Conservation (phyloP, 2,888 invertebrate species). For the Scaptodrosophila latifasciaeformis region DNA sequence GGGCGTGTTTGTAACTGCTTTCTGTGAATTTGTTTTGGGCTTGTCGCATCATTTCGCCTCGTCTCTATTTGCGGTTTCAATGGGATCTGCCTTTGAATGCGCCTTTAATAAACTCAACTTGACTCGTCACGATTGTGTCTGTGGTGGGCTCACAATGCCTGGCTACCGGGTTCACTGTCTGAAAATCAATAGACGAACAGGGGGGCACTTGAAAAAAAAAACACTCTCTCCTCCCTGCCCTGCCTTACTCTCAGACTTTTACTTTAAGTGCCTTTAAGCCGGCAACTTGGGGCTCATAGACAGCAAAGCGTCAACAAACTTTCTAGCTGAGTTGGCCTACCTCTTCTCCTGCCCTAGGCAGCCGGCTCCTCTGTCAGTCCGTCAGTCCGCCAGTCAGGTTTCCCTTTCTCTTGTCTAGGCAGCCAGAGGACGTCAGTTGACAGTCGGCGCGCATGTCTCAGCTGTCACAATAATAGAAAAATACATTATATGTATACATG, state of each 20-base stretch:
- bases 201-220: not conserved
- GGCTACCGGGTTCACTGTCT: constrained; percentile 6
- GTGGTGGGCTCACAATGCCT: no score
- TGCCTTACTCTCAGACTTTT: not conserved
- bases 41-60: constrained; percentile 34
- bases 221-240: no score
- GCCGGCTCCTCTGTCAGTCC: no score
- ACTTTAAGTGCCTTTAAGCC: constrained; percentile 40
- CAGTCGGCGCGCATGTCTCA: constrained; percentile 17
- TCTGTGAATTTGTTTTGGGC: constrained; percentile 14
- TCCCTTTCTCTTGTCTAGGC: not conserved
- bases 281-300: constrained; percentile 21
- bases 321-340: no score
- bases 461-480: constrained; percentile 56
- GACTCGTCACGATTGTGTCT: no score
- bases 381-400: no score
- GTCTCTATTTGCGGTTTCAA: constrained; percentile 52
- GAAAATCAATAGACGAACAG: constrained; percentile 45
- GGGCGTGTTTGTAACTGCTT: constrained; percentile 41
- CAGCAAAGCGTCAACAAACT: constrained; percentile 7
- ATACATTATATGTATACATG: constrained; percentile 25
- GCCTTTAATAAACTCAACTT: constrained; percentile 61
- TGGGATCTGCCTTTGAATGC: constrained; percentile 40
- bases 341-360: no score
- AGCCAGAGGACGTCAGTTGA: not conserved